These are phyloP conservation scores for Spea multiplicata DNA, from an alignment of 2,113 vertebrate genomes.

Conservation along the genomic window DNA sequence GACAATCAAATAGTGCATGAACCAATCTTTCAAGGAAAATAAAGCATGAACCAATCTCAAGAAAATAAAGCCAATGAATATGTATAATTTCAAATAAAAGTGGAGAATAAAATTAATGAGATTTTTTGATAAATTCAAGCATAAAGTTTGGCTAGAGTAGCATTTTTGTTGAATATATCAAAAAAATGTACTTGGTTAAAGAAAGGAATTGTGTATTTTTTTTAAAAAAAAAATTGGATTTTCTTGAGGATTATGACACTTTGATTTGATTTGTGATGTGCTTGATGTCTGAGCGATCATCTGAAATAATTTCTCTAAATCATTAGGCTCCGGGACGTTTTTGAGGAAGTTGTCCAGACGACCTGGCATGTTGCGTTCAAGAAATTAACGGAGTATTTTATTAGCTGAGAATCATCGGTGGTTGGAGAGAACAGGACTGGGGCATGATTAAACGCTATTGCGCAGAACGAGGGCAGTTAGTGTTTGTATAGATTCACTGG, in stretches of 20 bases:
- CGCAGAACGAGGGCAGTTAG: background rate
- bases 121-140: too few species aligned
- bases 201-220: background rate
- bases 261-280: constrained; percentile 24
- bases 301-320: constrained; percentile 42
- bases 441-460: background rate
- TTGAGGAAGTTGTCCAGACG: constrained; percentile 37
- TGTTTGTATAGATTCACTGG: background rate
- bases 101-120: too few species aligned
- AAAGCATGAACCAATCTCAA: too few species aligned
- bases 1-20: too few species aligned
- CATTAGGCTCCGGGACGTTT: constrained; percentile 21
- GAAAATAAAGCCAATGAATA: too few species aligned
- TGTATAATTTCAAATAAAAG: too few species aligned
- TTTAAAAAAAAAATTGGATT: background rate
- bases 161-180: background rate
- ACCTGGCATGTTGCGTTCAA: constrained; percentile 2
- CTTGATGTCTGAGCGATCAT: constrained; percentile 8
- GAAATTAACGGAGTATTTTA: constrained; percentile 37
- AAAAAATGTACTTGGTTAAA: background rate
- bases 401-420: constrained; percentile 39
- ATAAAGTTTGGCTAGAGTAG: too few species aligned
- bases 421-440: background rate
- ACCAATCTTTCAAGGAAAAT: too few species aligned
- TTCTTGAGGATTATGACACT: constrained; percentile 16